Evolutionary conservation across 2,113 vertebrate species (phyloP), one percentile per base, ranked within the genome.

Genomic region (Clarias magur): DNA sequence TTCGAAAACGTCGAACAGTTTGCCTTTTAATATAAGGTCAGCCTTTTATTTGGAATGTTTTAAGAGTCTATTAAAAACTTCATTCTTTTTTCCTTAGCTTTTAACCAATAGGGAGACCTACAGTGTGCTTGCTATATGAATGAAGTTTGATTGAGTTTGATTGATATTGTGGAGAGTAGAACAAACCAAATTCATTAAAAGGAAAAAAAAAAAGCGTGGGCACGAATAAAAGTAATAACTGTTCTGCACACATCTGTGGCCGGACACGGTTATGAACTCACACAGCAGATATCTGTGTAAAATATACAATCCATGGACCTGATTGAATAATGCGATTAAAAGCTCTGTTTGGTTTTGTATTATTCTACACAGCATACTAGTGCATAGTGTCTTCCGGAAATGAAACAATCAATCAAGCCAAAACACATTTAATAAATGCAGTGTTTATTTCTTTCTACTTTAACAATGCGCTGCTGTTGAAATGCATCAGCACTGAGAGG

Each of bases 351-450:
- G 68, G 65, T 48, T 86, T 57, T 81, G n/a, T 73, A 60, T 70
- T 72, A 60, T 86, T 82, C 85, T 34, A 86, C 25, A 70, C 16
- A 23, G 62, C 42, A 68, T 70, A 16, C 56, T 23, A 63, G 38
- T 75, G 3, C n/a, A 23, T 48, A 59, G 30, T 27, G 25, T 68
- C 57, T n/a, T 60, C 13, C 23, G 27, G 70, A 83, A 65, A 84
- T 76, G 30, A 83, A 79, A 67, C 81, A 15, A 65, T 83, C 70
- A 79, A 62, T 84, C 73, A 85, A 79, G 38, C 59, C 72, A 83
- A 19, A 82, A 56, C 48, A 75, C 53, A 67, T 34, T 34, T 8
- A 83, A 68, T 34, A 56, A 83, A 53, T 19, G 34, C 30, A 42
- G 27, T 78, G 60, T 83, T 83, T 78, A 68, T 75, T 78, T 76